These are phyloP conservation scores for Tinea pellionella DNA, from an alignment of 2,888 invertebrate species.

Conservation along the genomic window DNA sequence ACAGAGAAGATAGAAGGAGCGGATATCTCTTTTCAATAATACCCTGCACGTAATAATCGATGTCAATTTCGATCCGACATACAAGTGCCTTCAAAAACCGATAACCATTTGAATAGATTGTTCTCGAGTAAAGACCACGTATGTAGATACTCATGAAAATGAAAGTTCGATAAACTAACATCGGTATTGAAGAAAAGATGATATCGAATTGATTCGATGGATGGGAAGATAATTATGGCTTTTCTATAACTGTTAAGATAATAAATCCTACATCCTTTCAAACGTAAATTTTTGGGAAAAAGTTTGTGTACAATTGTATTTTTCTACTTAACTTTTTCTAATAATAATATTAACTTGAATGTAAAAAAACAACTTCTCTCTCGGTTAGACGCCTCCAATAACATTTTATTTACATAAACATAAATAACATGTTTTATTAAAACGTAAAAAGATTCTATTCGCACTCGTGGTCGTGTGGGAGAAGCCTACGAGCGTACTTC, in stretches of 20 bases:
- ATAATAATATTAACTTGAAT: background rate
- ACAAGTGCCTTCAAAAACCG: background rate
- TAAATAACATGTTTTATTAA: background rate
- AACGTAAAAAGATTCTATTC: background rate
- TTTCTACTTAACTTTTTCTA: background rate
- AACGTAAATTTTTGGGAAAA: too few relatives aligned
- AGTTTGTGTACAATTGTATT: background rate
- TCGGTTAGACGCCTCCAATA: background rate
- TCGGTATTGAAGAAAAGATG: background rate
- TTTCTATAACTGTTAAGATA: background rate
- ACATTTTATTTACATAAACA: background rate
- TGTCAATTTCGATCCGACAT: slow-evolving; percentile 2
- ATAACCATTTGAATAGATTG: background rate
- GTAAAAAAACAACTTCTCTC: background rate
- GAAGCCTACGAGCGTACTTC: background rate
- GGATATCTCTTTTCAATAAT: background rate
- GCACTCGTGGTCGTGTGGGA: background rate
- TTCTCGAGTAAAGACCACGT: background rate
- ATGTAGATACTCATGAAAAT: background rate
- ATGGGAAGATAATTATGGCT: background rate
- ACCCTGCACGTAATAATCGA: background rate
- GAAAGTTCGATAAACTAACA: background rate
- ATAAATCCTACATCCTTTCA: background rate
- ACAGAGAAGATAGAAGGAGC: background rate
- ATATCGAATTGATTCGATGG: background rate